Percentiles rank a stretch among this genome's conserved stretches.
These are phyloP conservation scores for Drosophila aff. DNA, from an alignment of 1,140 invertebrate genomes.

Conservation along the genomic window DNA sequence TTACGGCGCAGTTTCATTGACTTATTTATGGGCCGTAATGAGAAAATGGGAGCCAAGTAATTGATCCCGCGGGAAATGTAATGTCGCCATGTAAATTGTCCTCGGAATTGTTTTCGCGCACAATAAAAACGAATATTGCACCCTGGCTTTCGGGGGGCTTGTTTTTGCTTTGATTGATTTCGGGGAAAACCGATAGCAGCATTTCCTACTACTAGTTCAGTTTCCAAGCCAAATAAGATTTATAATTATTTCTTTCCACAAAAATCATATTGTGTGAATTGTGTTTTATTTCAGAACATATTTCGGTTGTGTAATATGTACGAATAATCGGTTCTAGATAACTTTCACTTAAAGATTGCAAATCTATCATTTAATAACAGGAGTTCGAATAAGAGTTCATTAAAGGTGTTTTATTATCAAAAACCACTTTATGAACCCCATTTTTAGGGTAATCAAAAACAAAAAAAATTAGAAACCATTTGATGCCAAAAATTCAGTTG, in stretches of 20 bases:
- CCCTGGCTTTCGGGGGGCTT: background rate
- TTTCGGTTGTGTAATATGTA: background rate
- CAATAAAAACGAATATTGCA: constrained; percentile 24
- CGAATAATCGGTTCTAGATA: no score
- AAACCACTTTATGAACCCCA: background rate
- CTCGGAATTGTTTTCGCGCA: constrained; percentile 29
- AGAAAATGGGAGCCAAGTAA: constrained; percentile 39
- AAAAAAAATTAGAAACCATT: no score
- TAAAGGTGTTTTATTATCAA: background rate
- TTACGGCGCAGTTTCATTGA: constrained; percentile 42
- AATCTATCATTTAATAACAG: no score
- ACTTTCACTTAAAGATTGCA: no score
- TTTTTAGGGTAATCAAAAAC: background rate
- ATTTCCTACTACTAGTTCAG: background rate
- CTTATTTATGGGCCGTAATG: constrained; percentile 48
- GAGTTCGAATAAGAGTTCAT: background rate
- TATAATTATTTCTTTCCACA: background rate
- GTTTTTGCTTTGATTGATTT: constrained; percentile 10
- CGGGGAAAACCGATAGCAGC: background rate
- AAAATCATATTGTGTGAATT: background rate
- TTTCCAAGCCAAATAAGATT: no score
- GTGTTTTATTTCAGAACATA: background rate
- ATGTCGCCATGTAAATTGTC: constrained; percentile 32
- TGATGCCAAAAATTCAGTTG: background rate
- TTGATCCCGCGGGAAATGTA: constrained; percentile 25